Base-by-base conservation (phyloP, 2,113 vertebrate species). In the Dicaeum eximium region DNA sequence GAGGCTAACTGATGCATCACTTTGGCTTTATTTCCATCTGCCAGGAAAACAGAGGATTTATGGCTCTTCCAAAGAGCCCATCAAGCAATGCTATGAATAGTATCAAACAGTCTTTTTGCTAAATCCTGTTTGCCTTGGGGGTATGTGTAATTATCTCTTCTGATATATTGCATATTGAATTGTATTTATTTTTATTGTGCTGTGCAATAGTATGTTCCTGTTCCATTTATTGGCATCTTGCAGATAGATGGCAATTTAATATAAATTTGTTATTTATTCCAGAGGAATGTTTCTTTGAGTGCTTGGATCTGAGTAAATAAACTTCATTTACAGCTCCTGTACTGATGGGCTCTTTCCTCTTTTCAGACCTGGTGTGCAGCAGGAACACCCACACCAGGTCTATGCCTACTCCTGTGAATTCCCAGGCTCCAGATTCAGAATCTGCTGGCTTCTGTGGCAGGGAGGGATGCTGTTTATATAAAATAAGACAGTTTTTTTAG, bases 1-100 rank as follows among this genome's bases (percentile, higher is more conserved):
- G 77, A 85, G 45, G 66, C 31, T 92, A 91, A 87, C 73, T 93
- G 72, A 80, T 69, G 58, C 65, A 92, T 95, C 48, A 44, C 80
- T 91, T 96, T 83, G 35, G 25, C 69, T 96, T 96, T 96, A 85
- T 96, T 96, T 97, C 80, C 48, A 80, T 85, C 75, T 95, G 47
- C 23, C 65, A 91, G 72, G 67, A 56, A 96, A 92, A 70, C n/a
- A 42, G 84, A 96, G 93, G 81, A 95, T 93, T 94, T 85, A 97
- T 81, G 85, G 47, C 15, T 66, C 17, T 90, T 95, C 95, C 83
- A 92, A 73, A 91, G 73, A 96, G 48, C 31, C 31, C 69, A 81
- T 37, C 72, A 69, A 95, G 58, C 67, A 93, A 48, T 72, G 35
- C 35, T 86, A 75, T 80, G 77, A 92, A 79, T 86, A 92, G 77